Base-by-base conservation (phyloP, 2,888 invertebrate species). In the Oscheius sp. region DNA sequence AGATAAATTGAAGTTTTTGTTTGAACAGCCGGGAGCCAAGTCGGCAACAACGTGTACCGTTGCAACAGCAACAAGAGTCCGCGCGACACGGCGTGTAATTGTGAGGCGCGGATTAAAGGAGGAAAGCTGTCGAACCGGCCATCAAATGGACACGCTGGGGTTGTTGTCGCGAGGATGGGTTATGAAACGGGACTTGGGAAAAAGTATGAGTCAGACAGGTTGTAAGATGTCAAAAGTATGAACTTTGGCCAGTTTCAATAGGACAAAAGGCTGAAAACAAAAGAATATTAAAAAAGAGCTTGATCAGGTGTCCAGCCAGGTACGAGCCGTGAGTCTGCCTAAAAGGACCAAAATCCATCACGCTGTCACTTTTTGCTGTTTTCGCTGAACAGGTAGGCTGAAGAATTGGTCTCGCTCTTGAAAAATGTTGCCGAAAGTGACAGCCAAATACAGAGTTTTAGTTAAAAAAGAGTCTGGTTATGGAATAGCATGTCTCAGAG, bases 101-200 rank as follows among this genome's bases (percentile, higher is more conserved):
- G 63, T 63, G 63, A 47, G 48, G 63, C 42, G 29, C 42, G 63
- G 63, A 63, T 63, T 63, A 63, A 29, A 63, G 47, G 63, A 32
- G 50, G 32, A 63, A 63, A 48, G 48, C 48, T 47, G 47, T 48
- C 48, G 63, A 63, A 63, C 63, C 63, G 63, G 63, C 63, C 63
- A 63, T 47, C 63, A 63, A 63, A 63, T 63, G 63, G 63, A 63
- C 63, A 63, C 63, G 48, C 42, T 42, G 42, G 42, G 42, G 42
- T 42, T 5, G 47, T 21, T n/a, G 48, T n/a, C 37, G 48, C 48
- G 48, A 21, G n/a, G 13, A 47, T 42, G n/a, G 48, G 48, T 13
- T 21, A 4, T 51, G 48, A 48, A 32, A 57, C 35, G 58, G 47
- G 42, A 48, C 21, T 42, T 1, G 33, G 1, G 50, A 55, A 68